phyloP scores from a whole-genome alignment of 2,888 invertebrate species.

The Tenthredo notha region DNA sequence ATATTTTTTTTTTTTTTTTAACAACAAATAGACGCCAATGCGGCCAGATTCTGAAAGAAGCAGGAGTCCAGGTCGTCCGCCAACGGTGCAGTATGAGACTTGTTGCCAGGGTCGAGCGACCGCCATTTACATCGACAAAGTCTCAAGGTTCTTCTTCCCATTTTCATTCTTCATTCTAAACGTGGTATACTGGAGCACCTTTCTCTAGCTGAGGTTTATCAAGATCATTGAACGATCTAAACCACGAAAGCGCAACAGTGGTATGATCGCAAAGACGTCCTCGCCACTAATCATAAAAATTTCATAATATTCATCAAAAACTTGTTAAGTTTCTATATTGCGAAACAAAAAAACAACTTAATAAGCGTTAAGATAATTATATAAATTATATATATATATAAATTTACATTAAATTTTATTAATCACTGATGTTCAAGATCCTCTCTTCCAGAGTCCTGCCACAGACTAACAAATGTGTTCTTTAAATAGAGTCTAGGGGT shows the following conservation, averaged over 20 bases:
- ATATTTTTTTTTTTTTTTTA: no score
- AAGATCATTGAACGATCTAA: background rate
- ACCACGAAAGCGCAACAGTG: conserved; percentile 8
- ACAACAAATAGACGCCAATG: conserved; percentile 74
- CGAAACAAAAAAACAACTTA: background rate
- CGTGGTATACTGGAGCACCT: conserved; percentile 94
- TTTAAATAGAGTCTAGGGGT: conserved; percentile 10
- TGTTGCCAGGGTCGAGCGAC: conserved; percentile 86
- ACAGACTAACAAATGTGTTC: conserved; percentile 27
- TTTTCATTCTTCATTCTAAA: conserved; percentile 95
- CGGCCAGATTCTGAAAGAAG: conserved; percentile 74
- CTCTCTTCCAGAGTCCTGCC: background rate
- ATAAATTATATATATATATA: background rate
- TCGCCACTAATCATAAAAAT: background rate
- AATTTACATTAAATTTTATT: background rate
- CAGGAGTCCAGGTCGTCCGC: conserved; percentile 74
- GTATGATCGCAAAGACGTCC: background rate
- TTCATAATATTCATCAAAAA: conserved; percentile 6
- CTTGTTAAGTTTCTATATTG: background rate
- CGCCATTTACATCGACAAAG: conserved; percentile 92
- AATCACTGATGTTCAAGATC: background rate
- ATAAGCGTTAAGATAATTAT: background rate
- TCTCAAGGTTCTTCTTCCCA: conserved; percentile 94
- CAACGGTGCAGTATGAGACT: conserved; percentile 87
- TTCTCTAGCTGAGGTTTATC: conserved; percentile 77